Evolutionary conservation across 92 coral and sea anemone species (phyloP).

Genomic region (Hydrozoanthus gracilis): DNA sequence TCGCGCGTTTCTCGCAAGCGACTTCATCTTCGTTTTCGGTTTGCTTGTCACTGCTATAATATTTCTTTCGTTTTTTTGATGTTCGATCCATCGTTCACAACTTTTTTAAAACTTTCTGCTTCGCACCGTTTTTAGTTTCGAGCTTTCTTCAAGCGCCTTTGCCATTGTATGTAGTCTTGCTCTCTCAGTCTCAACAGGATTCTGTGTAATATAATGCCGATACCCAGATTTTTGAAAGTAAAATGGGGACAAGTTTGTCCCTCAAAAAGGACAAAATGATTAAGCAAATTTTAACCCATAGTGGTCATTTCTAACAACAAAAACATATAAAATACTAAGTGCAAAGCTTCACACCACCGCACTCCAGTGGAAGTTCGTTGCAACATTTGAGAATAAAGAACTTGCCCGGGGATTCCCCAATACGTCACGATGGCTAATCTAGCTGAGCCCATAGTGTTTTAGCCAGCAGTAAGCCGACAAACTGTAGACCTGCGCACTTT

Average conservation of each 20-base stretch:
- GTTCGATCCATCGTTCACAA: neutral
- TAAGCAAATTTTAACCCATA: too few species aligned
- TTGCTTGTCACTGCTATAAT: too few species aligned
- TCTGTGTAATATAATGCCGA: neutral
- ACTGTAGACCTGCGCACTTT: slow-evolving; percentile 52
- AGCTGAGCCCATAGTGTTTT: neutral
- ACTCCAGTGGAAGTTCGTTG: neutral
- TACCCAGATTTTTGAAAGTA: too few species aligned
- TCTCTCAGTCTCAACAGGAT: neutral
- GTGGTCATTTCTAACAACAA: too few species aligned
- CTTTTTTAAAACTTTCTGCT: neutral
- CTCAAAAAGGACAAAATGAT: too few species aligned
- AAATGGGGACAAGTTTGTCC: too few species aligned
- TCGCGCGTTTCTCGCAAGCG: neutral
- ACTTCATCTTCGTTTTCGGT: neutral
- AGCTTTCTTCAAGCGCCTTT: neutral
- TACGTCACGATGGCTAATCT: neutral
- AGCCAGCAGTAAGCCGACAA: neutral
- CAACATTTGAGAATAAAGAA: neutral
- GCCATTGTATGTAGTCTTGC: neutral
- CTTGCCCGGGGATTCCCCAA: neutral
- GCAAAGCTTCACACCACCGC: too few species aligned
- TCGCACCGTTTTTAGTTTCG: neutral
- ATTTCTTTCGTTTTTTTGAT: slow-evolving; percentile 3
- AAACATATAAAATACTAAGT: too few species aligned